These are phyloP conservation scores for Meiosimyza platycephala DNA, from an alignment of 2,888 invertebrate species.

Conservation along the genomic window DNA sequence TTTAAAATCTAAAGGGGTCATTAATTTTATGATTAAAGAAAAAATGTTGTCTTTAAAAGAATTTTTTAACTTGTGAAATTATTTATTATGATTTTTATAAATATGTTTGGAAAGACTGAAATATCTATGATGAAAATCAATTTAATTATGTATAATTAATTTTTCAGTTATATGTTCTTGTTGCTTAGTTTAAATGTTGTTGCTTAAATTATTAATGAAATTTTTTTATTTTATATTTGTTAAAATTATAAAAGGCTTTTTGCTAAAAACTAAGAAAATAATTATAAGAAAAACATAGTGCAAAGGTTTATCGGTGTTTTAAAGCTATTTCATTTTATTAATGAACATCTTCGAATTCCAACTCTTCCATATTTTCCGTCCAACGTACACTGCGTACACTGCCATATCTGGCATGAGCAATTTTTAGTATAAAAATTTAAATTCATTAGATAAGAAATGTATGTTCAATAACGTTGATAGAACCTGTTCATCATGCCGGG, in stretches of 20 bases:
- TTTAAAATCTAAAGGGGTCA: no score
- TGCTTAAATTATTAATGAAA: background rate
- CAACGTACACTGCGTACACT: slow-evolving; percentile 63
- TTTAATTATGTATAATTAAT: no score
- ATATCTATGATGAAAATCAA: no score
- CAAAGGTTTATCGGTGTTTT: background rate
- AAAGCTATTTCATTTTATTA: slow-evolving; percentile 20
- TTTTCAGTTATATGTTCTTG: no score
- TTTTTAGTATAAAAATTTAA: slow-evolving; percentile 39
- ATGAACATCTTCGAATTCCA: slow-evolving; percentile 64
- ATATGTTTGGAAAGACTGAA: no score
- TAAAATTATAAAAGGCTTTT: background rate
- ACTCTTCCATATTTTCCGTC: slow-evolving; percentile 58
- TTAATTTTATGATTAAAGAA: no score
- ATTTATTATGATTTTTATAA: no score
- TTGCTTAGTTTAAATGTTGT: background rate
- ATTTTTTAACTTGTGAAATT: no score
- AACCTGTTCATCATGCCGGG: slow-evolving; percentile 63
- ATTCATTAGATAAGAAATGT: slow-evolving; percentile 39
- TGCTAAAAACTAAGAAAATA: background rate
- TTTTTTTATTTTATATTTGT: slow-evolving; percentile 1
- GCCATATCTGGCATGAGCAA: slow-evolving; percentile 52
- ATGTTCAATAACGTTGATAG: slow-evolving; percentile 61
- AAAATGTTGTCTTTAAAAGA: background rate
- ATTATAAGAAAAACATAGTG: background rate